Evolutionary conservation across 2,888 invertebrate genomes (phyloP).

Genomic region (Petrophora chlorosata): DNA sequence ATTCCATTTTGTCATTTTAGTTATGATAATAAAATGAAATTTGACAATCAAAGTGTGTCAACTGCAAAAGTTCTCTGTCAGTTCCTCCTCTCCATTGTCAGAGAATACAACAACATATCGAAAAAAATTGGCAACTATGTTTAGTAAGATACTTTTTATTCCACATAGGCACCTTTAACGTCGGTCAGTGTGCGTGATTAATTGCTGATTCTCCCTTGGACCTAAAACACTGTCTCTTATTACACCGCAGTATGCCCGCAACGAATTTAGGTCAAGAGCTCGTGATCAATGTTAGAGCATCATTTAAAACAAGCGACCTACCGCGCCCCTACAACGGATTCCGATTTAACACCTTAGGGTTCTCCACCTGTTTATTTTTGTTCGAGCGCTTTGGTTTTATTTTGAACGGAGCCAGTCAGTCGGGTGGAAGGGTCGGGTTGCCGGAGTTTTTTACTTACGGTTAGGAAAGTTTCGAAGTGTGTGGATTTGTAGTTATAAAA

Average conservation of each 20-base stretch:
- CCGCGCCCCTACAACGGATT: conserved; percentile 12
- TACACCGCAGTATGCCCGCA: background rate
- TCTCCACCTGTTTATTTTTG: conserved; percentile 23
- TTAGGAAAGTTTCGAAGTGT: too few relatives aligned
- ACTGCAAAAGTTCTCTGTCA: too few relatives aligned
- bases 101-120: too few relatives aligned
- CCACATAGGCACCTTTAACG: too few relatives aligned
- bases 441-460: background rate
- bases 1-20: too few relatives aligned
- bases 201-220: background rate
- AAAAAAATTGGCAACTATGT: too few relatives aligned
- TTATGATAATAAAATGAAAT: too few relatives aligned
- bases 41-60: too few relatives aligned
- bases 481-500: too few relatives aligned
- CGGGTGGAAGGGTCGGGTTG: background rate
- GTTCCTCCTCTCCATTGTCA: too few relatives aligned
- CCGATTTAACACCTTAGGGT: conserved; percentile 27
- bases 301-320: conserved; percentile 28
- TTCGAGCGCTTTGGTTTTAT: conserved; percentile 16
- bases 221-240: background rate
- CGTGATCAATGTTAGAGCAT: conserved; percentile 33
- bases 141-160: too few relatives aligned
- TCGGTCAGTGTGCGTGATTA: conserved; percentile 2
- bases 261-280: conserved; percentile 29
- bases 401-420: conserved; percentile 7